Evolutionary conservation across 2,113 vertebrate species (phyloP), one percentile per base, ranked within the genome.

Genomic region (Anthoscopus minutus): DNA sequence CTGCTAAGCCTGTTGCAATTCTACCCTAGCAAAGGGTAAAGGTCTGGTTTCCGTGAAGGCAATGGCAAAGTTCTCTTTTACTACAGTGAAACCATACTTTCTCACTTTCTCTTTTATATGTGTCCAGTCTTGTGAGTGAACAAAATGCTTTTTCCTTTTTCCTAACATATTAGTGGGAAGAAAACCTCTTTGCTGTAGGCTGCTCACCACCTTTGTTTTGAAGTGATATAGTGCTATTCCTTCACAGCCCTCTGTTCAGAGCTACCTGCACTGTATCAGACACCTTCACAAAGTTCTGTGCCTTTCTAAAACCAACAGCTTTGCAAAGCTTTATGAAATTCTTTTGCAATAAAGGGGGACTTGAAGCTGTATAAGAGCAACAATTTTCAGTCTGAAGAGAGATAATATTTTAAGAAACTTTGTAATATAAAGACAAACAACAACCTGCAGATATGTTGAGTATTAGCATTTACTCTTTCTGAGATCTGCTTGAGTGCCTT

Each of bases 361-460:
- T 33, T 69, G 76, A 82, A 92, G 35, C 54, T 37, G 13, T 23
- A 4, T 27, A 76, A 93, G 6, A 82, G 16, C 31, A 23, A 40
- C 48, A 61, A 60, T 60, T 89, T 89, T 40, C n/a, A 57, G 33
- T 40, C 56, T 87, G 53, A 76, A 87, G 62, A 78, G 28, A 40
- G 6, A 13, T 4, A 24, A 11, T 70, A 57, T 57, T 87, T 89
- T 60, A 93, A 85, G 57, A 42, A 53, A 58, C n/a, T 88, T n/a
- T 85, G 40, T 31, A 74, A 54, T 31, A 71, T 3, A 8, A 94
- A 81, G 89, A 58, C 50, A 69, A 91, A 66, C 22, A 81, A 28
- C 0, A 0, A 74, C 25, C 15, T 48, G 19, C 8, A 71, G 56
- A 33, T 38, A 56, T 1, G 45, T 3, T 62, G 51, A 71, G 47